Base-by-base conservation (phyloP, 2,888 invertebrate genomes). In the Diarsia dahlii region DNA sequence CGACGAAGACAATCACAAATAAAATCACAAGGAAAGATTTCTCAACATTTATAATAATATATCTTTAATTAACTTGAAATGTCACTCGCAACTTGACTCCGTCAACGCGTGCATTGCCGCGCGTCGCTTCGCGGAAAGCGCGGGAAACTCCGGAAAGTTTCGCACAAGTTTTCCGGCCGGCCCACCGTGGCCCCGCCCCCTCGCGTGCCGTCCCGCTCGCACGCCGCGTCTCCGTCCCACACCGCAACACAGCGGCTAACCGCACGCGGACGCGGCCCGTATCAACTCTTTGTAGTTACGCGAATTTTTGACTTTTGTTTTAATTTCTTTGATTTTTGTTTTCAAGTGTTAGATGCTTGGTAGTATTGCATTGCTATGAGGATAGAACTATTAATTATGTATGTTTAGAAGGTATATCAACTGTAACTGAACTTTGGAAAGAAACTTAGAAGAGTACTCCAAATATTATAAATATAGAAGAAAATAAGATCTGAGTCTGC, bases 141-240 rank as follows among this genome's bases (percentile, higher is more conserved):
- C 95, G 95, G 95, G 95, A 95, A 96, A 96, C 91, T 94, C 91
- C 74, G 80, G 81, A 91, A 95, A 95, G 91, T 94, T 93, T 78
- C 76, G 71, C 84, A 85, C 88, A 93, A 95, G 93, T 94, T 94
- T 93, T 83, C 84, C 82, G 89, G 90, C 87, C 93, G 94, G 92
- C 94, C 93, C 91, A 91, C 88, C 84, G 78, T 78, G 90, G 91
- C 84, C 87, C 93, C 93, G 92, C 93, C 94, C 89, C 89, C 84
- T 82, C 69, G 71, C 60, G 39, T 62, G 84, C 90, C 86, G 72
- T 94, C 93, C 82, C 90, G 70, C 90, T 92, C 88, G 23, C 88
- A 73, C 88, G 23, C 34, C 15, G 13, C 62, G 58, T 67, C 70
- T 90, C 91, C 88, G 89, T 87, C 93, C 92, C 91, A 89, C 93